phyloP scores from a whole-genome alignment of 2,113 vertebrate genomes.

The Ifrita kowaldi region DNA sequence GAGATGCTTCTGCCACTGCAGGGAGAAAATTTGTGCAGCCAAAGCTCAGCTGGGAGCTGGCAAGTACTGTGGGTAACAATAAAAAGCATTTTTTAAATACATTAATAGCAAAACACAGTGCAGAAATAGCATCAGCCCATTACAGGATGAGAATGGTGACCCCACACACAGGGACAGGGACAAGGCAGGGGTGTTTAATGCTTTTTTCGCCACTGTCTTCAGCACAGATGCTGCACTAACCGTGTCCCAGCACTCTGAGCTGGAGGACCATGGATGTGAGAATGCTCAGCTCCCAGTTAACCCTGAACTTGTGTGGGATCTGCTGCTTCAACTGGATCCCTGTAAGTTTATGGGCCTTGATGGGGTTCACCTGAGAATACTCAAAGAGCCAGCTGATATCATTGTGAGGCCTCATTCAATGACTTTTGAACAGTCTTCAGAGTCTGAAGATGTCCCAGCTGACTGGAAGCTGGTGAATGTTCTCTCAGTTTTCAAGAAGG shows the following conservation, averaged over 20 bases:
- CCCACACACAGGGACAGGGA: not conserved
- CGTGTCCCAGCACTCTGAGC: not conserved
- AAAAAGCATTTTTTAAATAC: not conserved
- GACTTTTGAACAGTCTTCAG: not conserved
- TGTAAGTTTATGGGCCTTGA: not conserved
- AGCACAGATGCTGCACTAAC: not conserved
- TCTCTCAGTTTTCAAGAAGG: not conserved
- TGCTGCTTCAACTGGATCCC: not conserved
- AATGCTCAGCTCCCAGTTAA: not conserved
- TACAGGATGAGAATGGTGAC: not conserved
- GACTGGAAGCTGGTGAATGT: not conserved
- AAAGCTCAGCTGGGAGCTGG: not conserved
- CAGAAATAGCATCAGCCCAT: not conserved
- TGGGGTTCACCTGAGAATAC: not conserved
- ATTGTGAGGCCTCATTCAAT: not conserved
- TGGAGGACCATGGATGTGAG: not conserved
- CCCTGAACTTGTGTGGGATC: not conserved
- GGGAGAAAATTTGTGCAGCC: not conserved
- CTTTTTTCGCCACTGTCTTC: not conserved
- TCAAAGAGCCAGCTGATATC: not conserved
- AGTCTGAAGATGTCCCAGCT: not conserved
- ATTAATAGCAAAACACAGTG: not conserved
- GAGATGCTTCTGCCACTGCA: not conserved
- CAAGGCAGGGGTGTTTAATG: not conserved
- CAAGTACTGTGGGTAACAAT: not conserved